phyloP scores from a whole-genome alignment of 1,140 invertebrate genomes.

The Saccostrea cuccullata region DNA sequence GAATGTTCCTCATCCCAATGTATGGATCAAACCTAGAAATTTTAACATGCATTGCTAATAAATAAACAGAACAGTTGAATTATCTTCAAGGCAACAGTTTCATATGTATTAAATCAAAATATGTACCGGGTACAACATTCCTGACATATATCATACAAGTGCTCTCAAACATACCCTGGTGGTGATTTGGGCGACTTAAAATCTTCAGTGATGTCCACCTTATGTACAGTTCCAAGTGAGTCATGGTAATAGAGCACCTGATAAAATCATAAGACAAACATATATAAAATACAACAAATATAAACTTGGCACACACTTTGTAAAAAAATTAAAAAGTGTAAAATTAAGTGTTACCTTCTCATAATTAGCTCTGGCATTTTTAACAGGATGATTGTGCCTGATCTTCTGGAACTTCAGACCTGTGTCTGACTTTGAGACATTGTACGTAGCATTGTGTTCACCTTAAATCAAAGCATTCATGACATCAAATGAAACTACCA shows the following conservation, averaged over 20 bases:
- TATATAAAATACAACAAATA: too few relatives aligned
- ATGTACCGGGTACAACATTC: too few relatives aligned
- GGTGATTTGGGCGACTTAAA: constrained; percentile 48
- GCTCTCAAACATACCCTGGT: constrained; percentile 23
- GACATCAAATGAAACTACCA: background rate
- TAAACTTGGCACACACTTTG: background rate
- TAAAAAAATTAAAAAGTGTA: background rate
- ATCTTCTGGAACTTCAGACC: constrained; percentile 58
- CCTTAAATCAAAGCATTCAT: constrained; percentile 43
- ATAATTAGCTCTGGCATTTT: constrained; percentile 51
- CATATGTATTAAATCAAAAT: too few relatives aligned
- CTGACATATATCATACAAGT: too few relatives aligned
- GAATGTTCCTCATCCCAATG: constrained; percentile 42
- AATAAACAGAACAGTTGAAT: too few relatives aligned
- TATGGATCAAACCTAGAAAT: constrained; percentile 49
- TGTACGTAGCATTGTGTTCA: constrained; percentile 59
- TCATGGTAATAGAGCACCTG: constrained; percentile 53
- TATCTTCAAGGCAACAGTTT: too few relatives aligned
- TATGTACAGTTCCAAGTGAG: constrained; percentile 48
- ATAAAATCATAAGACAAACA: background rate
- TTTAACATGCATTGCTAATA: background rate
- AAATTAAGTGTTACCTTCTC: constrained; percentile 52
- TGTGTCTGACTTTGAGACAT: constrained; percentile 39
- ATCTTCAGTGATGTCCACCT: constrained; percentile 52
- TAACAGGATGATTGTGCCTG: constrained; percentile 52